Conservation (phyloP, 2,888 invertebrate species). For the Tupiocoris notatus region DNA sequence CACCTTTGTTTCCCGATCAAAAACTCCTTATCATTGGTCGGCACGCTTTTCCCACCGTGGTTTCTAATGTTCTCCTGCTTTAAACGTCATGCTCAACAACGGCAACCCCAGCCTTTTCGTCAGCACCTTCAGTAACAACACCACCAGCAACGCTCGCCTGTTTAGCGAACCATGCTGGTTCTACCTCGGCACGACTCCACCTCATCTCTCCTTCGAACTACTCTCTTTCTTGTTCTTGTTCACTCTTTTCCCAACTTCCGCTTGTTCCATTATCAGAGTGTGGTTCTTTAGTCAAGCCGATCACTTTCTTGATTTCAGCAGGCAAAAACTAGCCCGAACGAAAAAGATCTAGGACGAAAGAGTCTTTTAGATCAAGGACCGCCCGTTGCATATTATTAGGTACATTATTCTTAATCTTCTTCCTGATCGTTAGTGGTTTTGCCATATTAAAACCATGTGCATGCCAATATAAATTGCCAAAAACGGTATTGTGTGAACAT, state of each 20-base stretch:
- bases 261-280: too few species aligned
- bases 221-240: too few species aligned
- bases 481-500: too few species aligned
- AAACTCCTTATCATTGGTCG: conserved; percentile 36
- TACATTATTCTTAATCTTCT: conserved; percentile 7
- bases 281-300: too few species aligned
- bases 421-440: too few species aligned
- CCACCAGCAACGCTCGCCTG: neutral
- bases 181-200: too few species aligned
- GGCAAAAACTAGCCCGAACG: neutral
- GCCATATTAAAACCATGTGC: too few species aligned
- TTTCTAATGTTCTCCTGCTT: conserved; percentile 33
- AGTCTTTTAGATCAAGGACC: neutral
- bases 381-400: neutral
- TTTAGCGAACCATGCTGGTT: too few species aligned
- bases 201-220: too few species aligned
- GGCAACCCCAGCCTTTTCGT: neutral
- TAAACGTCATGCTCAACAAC: conserved; percentile 30
- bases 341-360: neutral
- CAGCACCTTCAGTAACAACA: neutral
- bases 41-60: conserved; percentile 22
- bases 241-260: too few species aligned
- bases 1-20: conserved; percentile 36
- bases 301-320: too few species aligned
- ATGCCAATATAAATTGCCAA: too few species aligned